phyloP scores from a whole-genome alignment of 2,888 invertebrate species.

The Phlogophora meticulosa region DNA sequence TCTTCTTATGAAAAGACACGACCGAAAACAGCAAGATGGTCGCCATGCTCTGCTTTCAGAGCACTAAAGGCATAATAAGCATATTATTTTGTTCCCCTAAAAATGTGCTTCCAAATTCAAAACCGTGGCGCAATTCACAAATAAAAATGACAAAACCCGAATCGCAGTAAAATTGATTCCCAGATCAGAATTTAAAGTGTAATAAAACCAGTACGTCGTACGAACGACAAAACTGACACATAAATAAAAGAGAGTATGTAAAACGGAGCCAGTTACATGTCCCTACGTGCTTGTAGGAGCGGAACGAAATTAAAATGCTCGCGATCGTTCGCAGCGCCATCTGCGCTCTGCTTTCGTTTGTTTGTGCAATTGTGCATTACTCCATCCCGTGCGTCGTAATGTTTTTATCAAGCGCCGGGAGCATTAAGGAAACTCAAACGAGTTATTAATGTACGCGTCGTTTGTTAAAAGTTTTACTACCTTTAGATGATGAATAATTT shows the following conservation, averaged over 20 bases:
- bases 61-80: too few species aligned
- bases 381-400: slow-evolving; percentile 57
- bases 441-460: slow-evolving; percentile 55
- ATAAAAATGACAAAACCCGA: slow-evolving; percentile 5
- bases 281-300: slow-evolving; percentile 63
- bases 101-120: background rate
- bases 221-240: slow-evolving; percentile 54
- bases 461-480: slow-evolving; percentile 38
- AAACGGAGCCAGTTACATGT: slow-evolving; percentile 60
- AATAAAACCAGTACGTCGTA: slow-evolving; percentile 56
- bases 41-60: too few species aligned
- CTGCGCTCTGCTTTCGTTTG: slow-evolving; percentile 67
- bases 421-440: slow-evolving; percentile 62
- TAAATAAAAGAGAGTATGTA: slow-evolving; percentile 60
- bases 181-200: slow-evolving; percentile 54
- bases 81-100: too few species aligned
- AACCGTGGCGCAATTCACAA: background rate
- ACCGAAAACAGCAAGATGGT: too few species aligned
- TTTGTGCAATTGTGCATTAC: slow-evolving; percentile 68
- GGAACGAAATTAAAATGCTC: slow-evolving; percentile 70
- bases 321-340: slow-evolving; percentile 62
- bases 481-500: slow-evolving; percentile 30
- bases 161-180: slow-evolving; percentile 48
- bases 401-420: slow-evolving; percentile 65
- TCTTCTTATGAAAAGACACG: too few species aligned